These are phyloP conservation scores for Dicyrtoma fusca DNA, from an alignment of 2,888 invertebrate genomes.

Conservation along the genomic window DNA sequence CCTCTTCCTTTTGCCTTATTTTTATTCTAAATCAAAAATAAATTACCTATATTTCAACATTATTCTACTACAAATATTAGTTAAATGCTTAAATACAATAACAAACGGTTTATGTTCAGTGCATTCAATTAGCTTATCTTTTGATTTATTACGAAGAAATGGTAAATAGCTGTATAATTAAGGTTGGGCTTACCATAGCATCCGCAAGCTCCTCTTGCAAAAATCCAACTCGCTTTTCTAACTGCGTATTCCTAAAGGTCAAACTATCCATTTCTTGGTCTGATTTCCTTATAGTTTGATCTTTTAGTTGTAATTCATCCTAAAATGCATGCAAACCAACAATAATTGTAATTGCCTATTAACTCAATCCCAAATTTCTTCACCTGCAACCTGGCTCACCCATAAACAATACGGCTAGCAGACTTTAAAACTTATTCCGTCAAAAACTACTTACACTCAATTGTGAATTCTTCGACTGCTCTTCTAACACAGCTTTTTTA, in stretches of 20 bases:
- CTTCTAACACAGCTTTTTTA: conserved; percentile 90
- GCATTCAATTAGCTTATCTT: too few relatives aligned
- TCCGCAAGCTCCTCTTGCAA: conserved; percentile 69
- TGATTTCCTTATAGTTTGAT: conserved; percentile 78
- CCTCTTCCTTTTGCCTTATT: conserved; percentile 25
- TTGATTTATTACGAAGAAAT: too few relatives aligned
- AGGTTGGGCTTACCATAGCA: conserved; percentile 35
- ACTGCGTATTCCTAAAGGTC: conserved; percentile 87
- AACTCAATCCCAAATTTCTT: too few relatives aligned
- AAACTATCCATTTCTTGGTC: conserved; percentile 93
- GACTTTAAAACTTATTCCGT: too few relatives aligned
- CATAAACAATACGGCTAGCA: too few relatives aligned
- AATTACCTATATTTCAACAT: too few relatives aligned
- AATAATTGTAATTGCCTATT: conserved; percentile 21
- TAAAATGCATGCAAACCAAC: conserved; percentile 50
- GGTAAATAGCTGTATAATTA: too few relatives aligned
- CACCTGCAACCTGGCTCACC: too few relatives aligned
- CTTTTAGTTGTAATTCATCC: conserved; percentile 79
- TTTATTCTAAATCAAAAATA: conserved; percentile 24
- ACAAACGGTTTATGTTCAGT: too few relatives aligned
- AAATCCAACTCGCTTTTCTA: conserved; percentile 87
- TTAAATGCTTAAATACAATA: too few relatives aligned
- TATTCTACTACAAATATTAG: too few relatives aligned
- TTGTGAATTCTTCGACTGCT: conserved; percentile 77
- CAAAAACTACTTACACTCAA: conserved; percentile 63